Evolutionary conservation across 2,888 invertebrate species (phyloP), one percentile per base, ranked within the genome.

Genomic region (Gibbula magus): DNA sequence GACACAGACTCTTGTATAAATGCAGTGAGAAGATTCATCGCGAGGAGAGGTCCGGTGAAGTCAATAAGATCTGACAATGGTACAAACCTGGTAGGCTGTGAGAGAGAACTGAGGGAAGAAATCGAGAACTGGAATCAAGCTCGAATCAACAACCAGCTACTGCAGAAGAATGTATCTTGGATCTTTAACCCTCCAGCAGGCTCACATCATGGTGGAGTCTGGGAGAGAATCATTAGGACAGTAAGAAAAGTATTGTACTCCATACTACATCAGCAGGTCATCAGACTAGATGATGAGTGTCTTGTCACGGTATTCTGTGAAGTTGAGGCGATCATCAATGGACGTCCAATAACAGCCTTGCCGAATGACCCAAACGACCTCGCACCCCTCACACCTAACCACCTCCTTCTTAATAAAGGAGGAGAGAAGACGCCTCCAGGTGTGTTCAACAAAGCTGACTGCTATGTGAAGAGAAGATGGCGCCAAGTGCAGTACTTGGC

Each of bases 241-340:
- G 22, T 82, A 80, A 18, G 74, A 76, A n/a, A 80, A 84, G 39
- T 45, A 83, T 4, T 80, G 83, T 52, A 74, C 80, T 13, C 73
- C 78, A 16, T 56, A 77, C 22, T 79, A 79, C 16, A n/a, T 83
- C 0, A 77, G 73, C 45, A 78, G 77, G 35, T 53, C 52, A 52
- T 52, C 3, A 52, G n/a, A 52, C 52, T 61, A 13, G 61, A 61
- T 16, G 16, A 51, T 16, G 16, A 51, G 51, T 51, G 51, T 51
- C 51, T 51, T 10, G 51, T 51, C 51, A 51, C 51, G 8, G 10
- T 51, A 51, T 51, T 61, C 13, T 61, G 61, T 61, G 61, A 61
- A 4, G 61, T 61, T 61, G 61, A 52, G n/a, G n/a, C 52, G 51
- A 51, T 51, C 52, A 51, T 51, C 16, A 51, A 51, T 51, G 52